These are phyloP conservation scores for Teleogryllus oceanicus DNA, from an alignment of 2,888 invertebrate genomes.

Conservation along the genomic window DNA sequence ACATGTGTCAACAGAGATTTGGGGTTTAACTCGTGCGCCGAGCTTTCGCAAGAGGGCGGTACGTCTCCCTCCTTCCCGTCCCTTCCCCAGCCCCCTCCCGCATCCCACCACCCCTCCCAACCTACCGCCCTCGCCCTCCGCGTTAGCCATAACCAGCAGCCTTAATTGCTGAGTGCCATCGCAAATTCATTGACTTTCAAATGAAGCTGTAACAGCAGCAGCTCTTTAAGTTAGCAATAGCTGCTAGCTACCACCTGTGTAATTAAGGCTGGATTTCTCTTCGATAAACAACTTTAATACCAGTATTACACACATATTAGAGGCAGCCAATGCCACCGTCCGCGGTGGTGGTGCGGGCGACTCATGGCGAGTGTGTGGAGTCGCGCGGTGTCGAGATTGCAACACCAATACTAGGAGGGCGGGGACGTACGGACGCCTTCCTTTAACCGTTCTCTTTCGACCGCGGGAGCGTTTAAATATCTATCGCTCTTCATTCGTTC, in stretches of 20 bases:
- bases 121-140: background rate
- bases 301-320: conserved; percentile 18
- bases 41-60: background rate
- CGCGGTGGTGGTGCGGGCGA: too few species aligned
- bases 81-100: background rate
- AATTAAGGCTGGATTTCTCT: background rate
- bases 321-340: background rate
- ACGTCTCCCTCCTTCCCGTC: background rate
- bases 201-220: background rate
- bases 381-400: too few species aligned
- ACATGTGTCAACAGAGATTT: too few species aligned
- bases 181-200: conserved; percentile 18
- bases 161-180: conserved; percentile 3
- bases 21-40: too few species aligned
- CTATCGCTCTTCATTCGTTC: too few species aligned
- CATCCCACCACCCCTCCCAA: background rate
- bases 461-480: too few species aligned
- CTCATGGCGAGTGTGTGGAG: too few species aligned
- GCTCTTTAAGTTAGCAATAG: conserved; percentile 18
- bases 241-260: conserved; percentile 9
- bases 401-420: too few species aligned
- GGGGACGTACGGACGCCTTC: too few species aligned
- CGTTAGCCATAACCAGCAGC: conserved; percentile 6
- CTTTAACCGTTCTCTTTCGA: too few species aligned
- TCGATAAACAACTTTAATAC: conserved; percentile 8